Evolutionary conservation across 2,888 invertebrate genomes (phyloP).

Genomic region (Parnassius smintheus): DNA sequence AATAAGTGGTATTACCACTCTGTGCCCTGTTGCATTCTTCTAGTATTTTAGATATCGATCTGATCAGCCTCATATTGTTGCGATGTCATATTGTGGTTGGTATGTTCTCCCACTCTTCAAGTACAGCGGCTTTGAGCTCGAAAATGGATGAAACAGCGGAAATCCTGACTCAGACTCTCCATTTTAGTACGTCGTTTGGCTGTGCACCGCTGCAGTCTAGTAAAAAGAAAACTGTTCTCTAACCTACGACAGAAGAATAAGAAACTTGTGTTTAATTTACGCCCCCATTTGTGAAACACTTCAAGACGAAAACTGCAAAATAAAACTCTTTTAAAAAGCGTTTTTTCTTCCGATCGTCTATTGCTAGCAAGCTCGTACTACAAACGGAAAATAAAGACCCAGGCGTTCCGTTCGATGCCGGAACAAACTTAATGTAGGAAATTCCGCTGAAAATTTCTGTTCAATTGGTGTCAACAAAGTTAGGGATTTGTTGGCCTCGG

Average conservation of each 20-base stretch:
- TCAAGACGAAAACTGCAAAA: neutral
- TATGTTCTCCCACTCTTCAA: too few relatives aligned
- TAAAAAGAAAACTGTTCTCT: neutral
- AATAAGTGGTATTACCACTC: too few relatives aligned
- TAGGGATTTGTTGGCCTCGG: conserved; percentile 9
- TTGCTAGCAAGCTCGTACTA: conserved; percentile 1
- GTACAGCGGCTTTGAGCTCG: too few relatives aligned
- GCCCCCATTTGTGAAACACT: neutral
- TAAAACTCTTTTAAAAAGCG: neutral
- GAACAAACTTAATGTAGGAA: conserved; percentile 10
- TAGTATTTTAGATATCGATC: too few relatives aligned
- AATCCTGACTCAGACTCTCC: too few relatives aligned
- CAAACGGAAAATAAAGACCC: conserved; percentile 2
- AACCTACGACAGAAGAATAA: neutral
- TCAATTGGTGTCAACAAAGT: conserved; percentile 23
- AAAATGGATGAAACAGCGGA: too few relatives aligned
- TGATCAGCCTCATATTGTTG: too few relatives aligned
- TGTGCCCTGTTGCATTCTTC: too few relatives aligned
- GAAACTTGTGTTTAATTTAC: neutral
- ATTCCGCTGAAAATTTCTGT: conserved; percentile 16
- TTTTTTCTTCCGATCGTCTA: neutral
- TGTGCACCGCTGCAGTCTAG: too few relatives aligned
- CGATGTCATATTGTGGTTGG: too few relatives aligned
- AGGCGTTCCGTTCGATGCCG: neutral
- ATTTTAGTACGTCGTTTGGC: too few relatives aligned